Conservation (phyloP, 1,140 invertebrate genomes). For the Drosophila seguyi region DNA sequence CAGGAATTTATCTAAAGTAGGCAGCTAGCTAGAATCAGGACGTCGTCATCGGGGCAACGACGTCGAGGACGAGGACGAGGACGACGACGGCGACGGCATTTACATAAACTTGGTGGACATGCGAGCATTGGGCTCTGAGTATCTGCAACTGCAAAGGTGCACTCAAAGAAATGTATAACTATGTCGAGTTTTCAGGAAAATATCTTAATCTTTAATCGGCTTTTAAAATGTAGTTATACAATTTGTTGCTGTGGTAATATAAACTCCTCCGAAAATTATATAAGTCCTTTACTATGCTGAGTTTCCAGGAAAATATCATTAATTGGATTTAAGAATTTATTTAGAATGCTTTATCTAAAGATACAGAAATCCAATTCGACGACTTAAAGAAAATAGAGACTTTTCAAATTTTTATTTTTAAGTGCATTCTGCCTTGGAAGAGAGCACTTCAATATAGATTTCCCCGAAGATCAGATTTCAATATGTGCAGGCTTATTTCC, state of each 20-base stretch:
- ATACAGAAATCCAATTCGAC: neutral
- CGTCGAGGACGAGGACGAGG: too few relatives aligned
- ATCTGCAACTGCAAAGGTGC: constrained; percentile 28
- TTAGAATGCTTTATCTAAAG: too few relatives aligned
- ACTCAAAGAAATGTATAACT: neutral
- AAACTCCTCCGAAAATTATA: neutral
- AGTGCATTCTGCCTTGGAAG: too few relatives aligned
- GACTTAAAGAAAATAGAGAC: neutral
- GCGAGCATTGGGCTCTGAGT: constrained; percentile 44
- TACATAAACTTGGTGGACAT: constrained; percentile 74
- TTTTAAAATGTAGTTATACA: too few relatives aligned
- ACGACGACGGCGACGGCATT: constrained; percentile 50
- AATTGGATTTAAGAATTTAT: too few relatives aligned
- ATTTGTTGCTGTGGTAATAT: neutral
- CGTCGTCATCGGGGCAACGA: constrained; percentile 29
- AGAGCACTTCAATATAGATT: too few relatives aligned
- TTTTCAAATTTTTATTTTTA: too few relatives aligned
- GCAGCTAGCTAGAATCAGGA: constrained; percentile 52
- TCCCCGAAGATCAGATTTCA: neutral
- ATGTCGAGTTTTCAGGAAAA: neutral
- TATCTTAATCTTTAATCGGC: too few relatives aligned
- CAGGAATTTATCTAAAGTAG: constrained; percentile 79
- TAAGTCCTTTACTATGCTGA: too few relatives aligned
- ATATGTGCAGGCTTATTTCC: neutral
- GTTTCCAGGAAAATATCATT: too few relatives aligned